phyloP scores from a whole-genome alignment of 2,113 vertebrate species.

The Lucifuga dentata region DNA sequence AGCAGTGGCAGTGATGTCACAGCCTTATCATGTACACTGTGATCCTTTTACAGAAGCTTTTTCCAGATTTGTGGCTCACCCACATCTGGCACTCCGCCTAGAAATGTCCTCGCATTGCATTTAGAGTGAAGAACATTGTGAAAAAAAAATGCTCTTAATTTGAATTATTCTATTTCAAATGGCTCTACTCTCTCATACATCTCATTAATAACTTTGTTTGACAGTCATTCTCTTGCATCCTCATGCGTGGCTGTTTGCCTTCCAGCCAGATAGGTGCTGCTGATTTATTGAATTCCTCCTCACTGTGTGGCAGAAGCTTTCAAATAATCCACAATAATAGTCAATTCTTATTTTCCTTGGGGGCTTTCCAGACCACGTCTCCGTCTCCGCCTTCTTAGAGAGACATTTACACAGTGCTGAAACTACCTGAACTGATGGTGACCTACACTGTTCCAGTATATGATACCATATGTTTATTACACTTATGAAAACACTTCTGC shows the following conservation, averaged over 20 bases:
- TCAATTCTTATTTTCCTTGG: not conserved
- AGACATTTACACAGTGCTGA: too few species aligned
- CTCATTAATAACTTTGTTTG: slow-evolving; percentile 46
- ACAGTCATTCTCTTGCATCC: slow-evolving; percentile 25
- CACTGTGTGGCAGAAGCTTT: not conserved
- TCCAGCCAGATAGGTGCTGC: not conserved
- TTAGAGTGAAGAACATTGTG: slow-evolving; percentile 51
- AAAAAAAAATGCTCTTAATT: slow-evolving; percentile 34
- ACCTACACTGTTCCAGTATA: too few species aligned
- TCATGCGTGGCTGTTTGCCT: slow-evolving; percentile 14
- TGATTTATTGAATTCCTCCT: not conserved
- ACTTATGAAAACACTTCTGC: too few species aligned
- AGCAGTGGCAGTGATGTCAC: slow-evolving; percentile 35
- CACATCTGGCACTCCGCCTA: slow-evolving; percentile 49
- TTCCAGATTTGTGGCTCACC: slow-evolving; percentile 51
- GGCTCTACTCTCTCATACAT: slow-evolving; percentile 39
- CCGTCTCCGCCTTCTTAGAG: too few species aligned
- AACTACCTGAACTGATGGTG: too few species aligned
- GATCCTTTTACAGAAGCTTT: slow-evolving; percentile 40
- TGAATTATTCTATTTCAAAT: slow-evolving; percentile 50
- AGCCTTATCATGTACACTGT: slow-evolving; percentile 26
- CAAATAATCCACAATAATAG: not conserved
- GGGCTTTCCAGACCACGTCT: not conserved
- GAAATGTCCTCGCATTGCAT: slow-evolving; percentile 42
- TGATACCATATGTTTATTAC: too few species aligned